Base-by-base conservation (phyloP, 92 coral and sea anemone species). In the Metridium senile region DNA sequence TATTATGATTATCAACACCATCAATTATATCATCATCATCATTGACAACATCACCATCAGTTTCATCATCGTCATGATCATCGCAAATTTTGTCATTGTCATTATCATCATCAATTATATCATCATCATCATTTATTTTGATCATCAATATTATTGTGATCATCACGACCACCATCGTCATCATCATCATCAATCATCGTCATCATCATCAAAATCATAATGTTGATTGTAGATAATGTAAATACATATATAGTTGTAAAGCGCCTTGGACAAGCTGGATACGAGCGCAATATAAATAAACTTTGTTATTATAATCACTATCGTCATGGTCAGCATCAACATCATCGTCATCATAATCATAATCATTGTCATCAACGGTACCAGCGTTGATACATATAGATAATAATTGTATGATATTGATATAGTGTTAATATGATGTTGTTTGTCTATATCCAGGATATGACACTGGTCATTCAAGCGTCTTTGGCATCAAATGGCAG, bases 381-480 rank as follows among this genome's bases (percentile, higher is more conserved):
- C 17, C 61, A 54, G 3, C 61, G 17, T 54, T 9, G 3, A 22
- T 22, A 2, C 61, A 13, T 39, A 13, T 39, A 4, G 3, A n/a
- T 22, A 9, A 54, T 54, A 4, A 4, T 4, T 13, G 13, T 39
- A 6, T 39, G 49, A 4, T 39, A 39, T 39, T 39, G 49, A 39
- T 4, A 39, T 39, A 13, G 13, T 13, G 13, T 4, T 4, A 39
- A 39, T 13, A 39, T 39, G 49, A 39, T 39, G 13, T 39, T 39
- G 13, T 39, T 39, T 39, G 49, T 39, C 13, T 39, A 13, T 39
- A 13, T 39, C 13, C 82, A 87, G 78, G 97, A 91, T 71, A 91
- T 91, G 97, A 84, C 97, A 1, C 58, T 85, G 32, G 97, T 91
- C 23, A 86, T 91, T 13, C 97, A 91, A 75, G 97, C 97, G 4